Evolutionary conservation across 2,888 invertebrate genomes (phyloP).

Genomic region (Autographa pulchrina): DNA sequence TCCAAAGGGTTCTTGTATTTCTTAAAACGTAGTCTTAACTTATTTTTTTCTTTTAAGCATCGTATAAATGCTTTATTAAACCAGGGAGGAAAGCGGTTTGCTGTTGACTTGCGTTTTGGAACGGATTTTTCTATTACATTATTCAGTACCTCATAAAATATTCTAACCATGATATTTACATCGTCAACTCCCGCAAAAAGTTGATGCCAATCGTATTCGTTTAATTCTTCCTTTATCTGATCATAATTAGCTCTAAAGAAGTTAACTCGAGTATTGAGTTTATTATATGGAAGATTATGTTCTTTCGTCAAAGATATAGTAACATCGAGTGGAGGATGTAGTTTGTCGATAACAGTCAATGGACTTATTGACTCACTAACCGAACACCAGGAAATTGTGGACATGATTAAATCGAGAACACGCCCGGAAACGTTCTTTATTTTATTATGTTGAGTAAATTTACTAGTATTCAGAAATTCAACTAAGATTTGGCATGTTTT

Average conservation of each 20-base stretch:
- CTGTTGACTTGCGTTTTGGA: neutral
- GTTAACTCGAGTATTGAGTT: neutral
- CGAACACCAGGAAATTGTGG: neutral
- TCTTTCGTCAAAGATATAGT: constrained; percentile 5
- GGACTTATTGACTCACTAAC: constrained; percentile 1
- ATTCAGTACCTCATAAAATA: constrained; percentile 11
- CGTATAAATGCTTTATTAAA: constrained; percentile 3
- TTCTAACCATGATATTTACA: neutral
- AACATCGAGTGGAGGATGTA: constrained; percentile 17
- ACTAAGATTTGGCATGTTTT: neutral
- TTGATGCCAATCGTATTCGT: constrained; percentile 12
- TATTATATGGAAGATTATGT: constrained; percentile 6
- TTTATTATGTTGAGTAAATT: constrained; percentile 9
- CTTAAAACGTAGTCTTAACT: constrained; percentile 9
- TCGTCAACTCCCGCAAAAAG: constrained; percentile 2
- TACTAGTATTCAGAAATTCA: constrained; percentile 9
- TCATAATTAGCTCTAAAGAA: constrained; percentile 17
- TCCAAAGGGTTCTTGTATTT: constrained; percentile 7
- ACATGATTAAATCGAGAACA: constrained; percentile 8
- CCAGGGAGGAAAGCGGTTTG: neutral
- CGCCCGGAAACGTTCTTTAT: constrained; percentile 12
- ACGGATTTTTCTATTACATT: constrained; percentile 14
- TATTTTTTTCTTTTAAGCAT: constrained; percentile 7
- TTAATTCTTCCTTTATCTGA: neutral
- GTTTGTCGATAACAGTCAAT: constrained; percentile 5